Evolutionary conservation across 1,140 invertebrate genomes (phyloP).

Genomic region (Ostrea denselamellosa): DNA sequence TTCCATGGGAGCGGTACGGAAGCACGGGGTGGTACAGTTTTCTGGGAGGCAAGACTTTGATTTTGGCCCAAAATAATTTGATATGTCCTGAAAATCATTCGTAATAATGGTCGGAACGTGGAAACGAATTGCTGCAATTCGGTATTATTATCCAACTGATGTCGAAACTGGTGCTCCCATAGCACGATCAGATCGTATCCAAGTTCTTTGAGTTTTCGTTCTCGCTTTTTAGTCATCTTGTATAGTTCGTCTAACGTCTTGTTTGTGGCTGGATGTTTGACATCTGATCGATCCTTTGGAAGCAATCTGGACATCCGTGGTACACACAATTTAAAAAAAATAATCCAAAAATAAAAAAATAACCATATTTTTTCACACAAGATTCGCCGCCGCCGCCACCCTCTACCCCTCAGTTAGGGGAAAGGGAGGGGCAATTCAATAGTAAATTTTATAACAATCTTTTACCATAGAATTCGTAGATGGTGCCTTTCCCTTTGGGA

Average conservation of each 20-base stretch:
- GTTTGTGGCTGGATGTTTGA: no score
- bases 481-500: no score
- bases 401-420: constrained; percentile 21
- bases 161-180: no score
- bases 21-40: no score
- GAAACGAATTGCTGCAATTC: constrained; percentile 39
- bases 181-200: no score
- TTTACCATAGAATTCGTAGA: no score
- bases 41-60: constrained; percentile 43
- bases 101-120: constrained; percentile 40
- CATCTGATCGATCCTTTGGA: constrained; percentile 43
- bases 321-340: constrained; percentile 33
- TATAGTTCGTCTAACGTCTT: no score
- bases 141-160: no score
- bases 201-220: no score
- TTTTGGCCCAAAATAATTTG: constrained; percentile 44
- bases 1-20: no score
- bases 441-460: constrained; percentile 8
- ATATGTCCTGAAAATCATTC: constrained; percentile 44
- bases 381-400: constrained; percentile 38
- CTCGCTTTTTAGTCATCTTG: no score
- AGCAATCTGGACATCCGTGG: constrained; percentile 52
- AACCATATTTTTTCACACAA: constrained; percentile 8
- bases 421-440: constrained; percentile 39
- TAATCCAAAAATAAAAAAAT: background rate